A percentile compares a stretch with the other conserved stretches of the same genome.
These are phyloP conservation scores for Tragelaphus imberbis DNA, from an alignment of 2,113 vertebrate species.

Conservation along the genomic window DNA sequence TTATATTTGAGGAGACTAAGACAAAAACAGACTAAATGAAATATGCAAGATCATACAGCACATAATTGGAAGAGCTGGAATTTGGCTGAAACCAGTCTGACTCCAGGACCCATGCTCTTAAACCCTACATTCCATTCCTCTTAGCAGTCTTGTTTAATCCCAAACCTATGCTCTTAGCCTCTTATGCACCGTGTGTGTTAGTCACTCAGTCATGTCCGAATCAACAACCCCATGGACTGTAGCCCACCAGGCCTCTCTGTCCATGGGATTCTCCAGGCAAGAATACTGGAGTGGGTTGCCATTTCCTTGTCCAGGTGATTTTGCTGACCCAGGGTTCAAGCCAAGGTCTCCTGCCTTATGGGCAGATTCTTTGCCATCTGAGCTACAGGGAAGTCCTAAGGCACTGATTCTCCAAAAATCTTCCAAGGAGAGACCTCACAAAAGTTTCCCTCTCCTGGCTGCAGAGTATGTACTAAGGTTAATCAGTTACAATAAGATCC, in stretches of 20 bases:
- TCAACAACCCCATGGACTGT: neutral
- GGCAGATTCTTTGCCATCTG: neutral
- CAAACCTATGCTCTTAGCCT: neutral
- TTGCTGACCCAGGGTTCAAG: neutral
- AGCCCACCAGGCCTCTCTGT: neutral
- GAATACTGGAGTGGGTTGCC: neutral
- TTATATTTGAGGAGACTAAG: neutral
- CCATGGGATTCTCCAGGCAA: neutral
- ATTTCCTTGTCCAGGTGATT: neutral
- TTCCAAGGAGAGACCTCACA: neutral
- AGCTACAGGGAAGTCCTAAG: neutral
- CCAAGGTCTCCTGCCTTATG: neutral
- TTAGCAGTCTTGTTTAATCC: neutral
- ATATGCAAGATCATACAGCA: neutral
- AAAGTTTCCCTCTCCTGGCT: neutral
- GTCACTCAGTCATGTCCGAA: neutral
- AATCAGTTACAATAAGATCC: neutral
- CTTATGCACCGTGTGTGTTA: neutral
- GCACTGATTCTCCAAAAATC: neutral
- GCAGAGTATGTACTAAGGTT: neutral
- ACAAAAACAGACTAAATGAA: neutral
- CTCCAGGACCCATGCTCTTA: neutral
- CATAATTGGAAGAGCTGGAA: neutral
- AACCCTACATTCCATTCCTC: neutral
- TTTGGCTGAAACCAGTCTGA: neutral